phyloP scores from a whole-genome alignment of 2,113 vertebrate genomes.

The zebrafish (Danio rerio) region GRCz12tu NC_133190.1:5488501-5489000 shows the following conservation, averaged over 20 bases:
- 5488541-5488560: constrained; percentile 51
- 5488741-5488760: constrained; percentile 60
- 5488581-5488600: constrained; percentile 44
- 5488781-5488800: constrained; percentile 65
- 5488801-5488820: constrained; percentile 71
- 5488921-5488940: constrained; percentile 68
- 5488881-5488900: constrained; percentile 72
- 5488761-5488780: constrained; percentile 39
- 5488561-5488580: constrained; percentile 57
- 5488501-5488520: constrained; percentile 51
- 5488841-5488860: constrained; percentile 76
- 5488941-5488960: constrained; percentile 67
- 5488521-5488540: constrained; percentile 50
- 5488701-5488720: constrained; percentile 58
- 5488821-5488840: constrained; percentile 75
- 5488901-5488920: constrained; percentile 67
- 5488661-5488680: constrained; percentile 72
- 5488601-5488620: constrained; percentile 10
- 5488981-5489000: constrained; percentile 77
- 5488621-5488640: constrained; percentile 51
- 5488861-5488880: constrained; percentile 74
- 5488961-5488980: constrained; percentile 71
- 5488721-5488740: constrained; percentile 51
- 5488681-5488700: constrained; percentile 68
- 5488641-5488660: constrained; percentile 68